Percentiles rank a stretch among this genome's conserved stretches.
phyloP scores from a whole-genome alignment of 1,140 invertebrate genomes.

The Cylas formicarius region DNA sequence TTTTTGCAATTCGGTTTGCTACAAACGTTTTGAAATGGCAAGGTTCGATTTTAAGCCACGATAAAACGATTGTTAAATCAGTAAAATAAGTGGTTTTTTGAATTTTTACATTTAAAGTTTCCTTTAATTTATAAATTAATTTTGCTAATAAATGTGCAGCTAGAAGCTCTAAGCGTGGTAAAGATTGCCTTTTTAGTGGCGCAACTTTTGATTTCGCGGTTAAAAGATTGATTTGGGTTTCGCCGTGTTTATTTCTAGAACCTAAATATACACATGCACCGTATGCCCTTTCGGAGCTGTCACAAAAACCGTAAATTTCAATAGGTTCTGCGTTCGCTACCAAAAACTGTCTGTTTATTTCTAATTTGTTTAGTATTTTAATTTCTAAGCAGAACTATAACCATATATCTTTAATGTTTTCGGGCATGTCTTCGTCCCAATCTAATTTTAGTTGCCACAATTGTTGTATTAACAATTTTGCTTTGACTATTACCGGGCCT shows the following conservation, averaged over 20 bases:
- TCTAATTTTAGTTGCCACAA: slow-evolving; percentile 35
- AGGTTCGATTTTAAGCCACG: slow-evolving; percentile 24
- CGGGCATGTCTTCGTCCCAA: slow-evolving; percentile 38
- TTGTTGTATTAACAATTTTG: slow-evolving; percentile 42
- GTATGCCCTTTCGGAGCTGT: slow-evolving; percentile 34
- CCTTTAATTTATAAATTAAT: slow-evolving; percentile 15
- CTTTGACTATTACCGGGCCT: slow-evolving; percentile 34
- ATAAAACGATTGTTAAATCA: slow-evolving; percentile 41
- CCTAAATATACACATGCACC: slow-evolving; percentile 32
- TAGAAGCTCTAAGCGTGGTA: slow-evolving; percentile 28
- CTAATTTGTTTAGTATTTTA: slow-evolving; percentile 4
- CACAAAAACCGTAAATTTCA: slow-evolving; percentile 34
- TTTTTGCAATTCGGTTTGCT: slow-evolving; percentile 36
- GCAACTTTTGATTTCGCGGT: slow-evolving; percentile 33
- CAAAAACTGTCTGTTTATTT: slow-evolving; percentile 2
- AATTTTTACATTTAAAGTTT: slow-evolving; percentile 9
- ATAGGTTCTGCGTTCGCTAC: slow-evolving; percentile 2
- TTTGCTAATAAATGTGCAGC: slow-evolving; percentile 23
- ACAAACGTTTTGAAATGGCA: slow-evolving; percentile 33
- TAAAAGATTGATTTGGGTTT: slow-evolving; percentile 21
- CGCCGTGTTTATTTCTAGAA: slow-evolving; percentile 10
- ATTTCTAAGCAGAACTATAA: background rate
- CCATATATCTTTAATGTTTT: background rate
- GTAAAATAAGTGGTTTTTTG: slow-evolving; percentile 34
- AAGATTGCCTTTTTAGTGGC: slow-evolving; percentile 29